Evolutionary conservation across 2,888 invertebrate species (phyloP), one percentile per base, ranked within the genome.

Genomic region (Sacculina carcini): DNA sequence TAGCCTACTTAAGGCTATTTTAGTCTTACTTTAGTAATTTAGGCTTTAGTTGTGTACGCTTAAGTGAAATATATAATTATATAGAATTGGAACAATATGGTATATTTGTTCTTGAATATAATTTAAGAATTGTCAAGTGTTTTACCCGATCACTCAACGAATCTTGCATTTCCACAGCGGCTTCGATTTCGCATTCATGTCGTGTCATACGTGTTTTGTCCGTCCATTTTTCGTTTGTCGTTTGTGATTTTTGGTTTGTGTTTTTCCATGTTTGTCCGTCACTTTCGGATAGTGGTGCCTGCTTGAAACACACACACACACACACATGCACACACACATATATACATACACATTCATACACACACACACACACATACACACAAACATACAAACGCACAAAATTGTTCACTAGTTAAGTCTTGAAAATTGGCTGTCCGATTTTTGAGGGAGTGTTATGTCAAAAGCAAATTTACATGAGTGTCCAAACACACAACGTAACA

Each of bases 211-310:
- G 36, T 48, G 16, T 32, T 38, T 36, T 46, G 16, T 14, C 34
- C 24, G 16, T 14, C 10, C 39, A 28, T 31, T 46, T 23, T 50
- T 36, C 28, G 19, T 48, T 24, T 12, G 16, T 6, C 40, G 36
- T 44, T 40, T 24, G 44, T 51, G 29, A 38, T 24, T 53, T 38
- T 31, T 47, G n/a, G 50, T 52, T n/a, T 36, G 42, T 42, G 26
- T 48, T 36, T 44, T 40, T 51, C 31, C 23, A 14, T 32, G 12
- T 21, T 50, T 28, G 42, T 23, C 39, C 31, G 23, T 21, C n/a
- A 26, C 24, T 26, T 5, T 14, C 29, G 21, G 14, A 7, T 51
- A 12, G 26, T 26, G 34, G 10, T 51, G 10, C n/a, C 28, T 34
- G 12, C 34, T 34, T 34, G 21, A 42, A 14, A 42, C 42, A 42